A percentile compares a stretch with the other conserved stretches of the same genome.
phyloP scores from a whole-genome alignment of 2,797 vertebrate species.

The Crenichthys baileyi region DNA sequence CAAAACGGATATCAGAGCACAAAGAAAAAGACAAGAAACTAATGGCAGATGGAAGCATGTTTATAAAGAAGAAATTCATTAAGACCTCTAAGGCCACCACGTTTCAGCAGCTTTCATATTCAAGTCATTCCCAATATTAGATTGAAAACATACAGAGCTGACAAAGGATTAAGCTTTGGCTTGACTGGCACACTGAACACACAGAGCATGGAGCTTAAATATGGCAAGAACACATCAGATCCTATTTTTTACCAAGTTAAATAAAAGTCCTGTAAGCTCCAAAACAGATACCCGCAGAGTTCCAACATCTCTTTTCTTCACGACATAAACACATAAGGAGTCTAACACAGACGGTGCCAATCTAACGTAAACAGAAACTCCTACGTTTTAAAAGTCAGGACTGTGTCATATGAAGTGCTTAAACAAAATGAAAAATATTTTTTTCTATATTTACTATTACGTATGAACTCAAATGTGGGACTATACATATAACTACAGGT shows the following conservation, averaged over 20 bases:
- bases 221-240: neutral
- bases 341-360: neutral
- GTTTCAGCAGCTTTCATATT: slow-evolving; percentile 57
- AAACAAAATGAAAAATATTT: neutral
- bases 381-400: neutral
- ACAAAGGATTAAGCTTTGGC: slow-evolving; percentile 28
- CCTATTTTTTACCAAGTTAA: slow-evolving; percentile 12
- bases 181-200: slow-evolving; percentile 12
- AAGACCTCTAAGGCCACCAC: slow-evolving; percentile 39
- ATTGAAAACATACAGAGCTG: slow-evolving; percentile 42
- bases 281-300: neutral
- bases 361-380: slow-evolving; percentile 30
- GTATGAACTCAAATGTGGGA: neutral
- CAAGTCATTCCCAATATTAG: slow-evolving; percentile 45
- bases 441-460: neutral
- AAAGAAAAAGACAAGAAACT: neutral
- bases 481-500: neutral
- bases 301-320: neutral
- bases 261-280: slow-evolving; percentile 11
- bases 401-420: neutral
- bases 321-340: neutral
- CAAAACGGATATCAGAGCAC: slow-evolving; percentile 16
- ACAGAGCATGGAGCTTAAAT: slow-evolving; percentile 13
- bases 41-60: slow-evolving; percentile 19
- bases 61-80: slow-evolving; percentile 30